phyloP scores from a whole-genome alignment of 2,113 vertebrate genomes.

The Procavia capensis region DNA sequence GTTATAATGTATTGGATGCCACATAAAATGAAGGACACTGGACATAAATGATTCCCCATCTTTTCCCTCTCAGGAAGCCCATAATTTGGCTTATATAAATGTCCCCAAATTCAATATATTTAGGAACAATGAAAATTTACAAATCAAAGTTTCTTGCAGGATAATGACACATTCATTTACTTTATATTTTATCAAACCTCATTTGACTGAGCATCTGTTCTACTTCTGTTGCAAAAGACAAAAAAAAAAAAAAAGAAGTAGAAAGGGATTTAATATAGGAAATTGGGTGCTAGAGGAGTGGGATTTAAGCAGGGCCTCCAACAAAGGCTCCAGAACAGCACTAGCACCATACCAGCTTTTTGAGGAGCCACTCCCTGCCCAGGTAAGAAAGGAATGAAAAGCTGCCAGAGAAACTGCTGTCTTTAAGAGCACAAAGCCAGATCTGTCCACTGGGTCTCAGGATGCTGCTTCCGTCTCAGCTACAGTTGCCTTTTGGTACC shows the following conservation, averaged over 20 bases:
- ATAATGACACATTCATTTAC: neutral
- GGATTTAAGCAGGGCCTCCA: neutral
- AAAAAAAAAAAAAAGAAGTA: neutral
- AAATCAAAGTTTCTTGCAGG: neutral
- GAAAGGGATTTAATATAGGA: neutral
- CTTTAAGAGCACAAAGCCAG: neutral
- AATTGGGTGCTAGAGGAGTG: neutral
- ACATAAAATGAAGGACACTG: neutral
- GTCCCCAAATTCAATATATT: neutral
- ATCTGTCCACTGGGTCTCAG: neutral
- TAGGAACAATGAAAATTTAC: neutral
- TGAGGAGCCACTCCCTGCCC: neutral
- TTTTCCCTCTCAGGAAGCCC: neutral
- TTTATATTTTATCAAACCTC: neutral
- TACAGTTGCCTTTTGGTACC: neutral
- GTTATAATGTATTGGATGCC: neutral
- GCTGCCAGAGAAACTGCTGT: neutral
- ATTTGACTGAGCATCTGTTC: neutral
- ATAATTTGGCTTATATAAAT: neutral
- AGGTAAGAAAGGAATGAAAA: neutral
- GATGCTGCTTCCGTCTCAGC: neutral
- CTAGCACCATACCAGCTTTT: neutral
- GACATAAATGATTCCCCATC: neutral
- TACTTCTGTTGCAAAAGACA: neutral
- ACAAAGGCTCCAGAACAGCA: neutral